phyloP scores from a whole-genome alignment of 2,888 invertebrate species.

The Epistrophella euchroma region DNA sequence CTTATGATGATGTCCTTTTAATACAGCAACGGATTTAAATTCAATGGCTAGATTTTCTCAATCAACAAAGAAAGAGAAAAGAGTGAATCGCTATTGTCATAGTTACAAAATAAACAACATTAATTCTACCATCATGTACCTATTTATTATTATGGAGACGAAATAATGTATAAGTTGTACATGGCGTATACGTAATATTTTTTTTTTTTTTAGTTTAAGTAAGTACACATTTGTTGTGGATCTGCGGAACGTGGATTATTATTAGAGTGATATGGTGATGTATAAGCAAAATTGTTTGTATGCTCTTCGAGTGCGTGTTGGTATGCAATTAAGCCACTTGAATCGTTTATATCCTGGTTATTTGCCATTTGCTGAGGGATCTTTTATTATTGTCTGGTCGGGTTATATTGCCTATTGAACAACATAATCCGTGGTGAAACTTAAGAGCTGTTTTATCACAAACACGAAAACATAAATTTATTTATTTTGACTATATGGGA shows the following conservation, averaged over 20 bases:
- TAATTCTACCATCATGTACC: constrained; percentile 9
- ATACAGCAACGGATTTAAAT: background rate
- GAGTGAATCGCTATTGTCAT: constrained; percentile 52
- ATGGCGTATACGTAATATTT: constrained; percentile 58
- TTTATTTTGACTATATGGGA: background rate
- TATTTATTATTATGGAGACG: constrained; percentile 10
- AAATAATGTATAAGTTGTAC: background rate
- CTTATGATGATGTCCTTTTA: constrained; percentile 16
- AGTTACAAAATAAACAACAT: constrained; percentile 66
- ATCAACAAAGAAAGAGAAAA: background rate
- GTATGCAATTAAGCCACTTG: constrained; percentile 65
- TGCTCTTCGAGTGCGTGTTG: constrained; percentile 58
- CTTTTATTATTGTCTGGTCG: constrained; percentile 59
- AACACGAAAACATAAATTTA: background rate
- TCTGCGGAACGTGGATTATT: too few relatives aligned
- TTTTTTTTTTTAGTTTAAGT: constrained; percentile 42
- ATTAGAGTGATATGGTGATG: constrained; percentile 41
- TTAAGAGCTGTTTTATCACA: constrained; percentile 11
- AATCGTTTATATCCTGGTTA: constrained; percentile 64
- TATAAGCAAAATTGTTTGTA: constrained; percentile 10
- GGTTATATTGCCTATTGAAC: constrained; percentile 66
- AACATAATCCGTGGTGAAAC: constrained; percentile 55
- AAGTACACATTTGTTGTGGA: constrained; percentile 37
- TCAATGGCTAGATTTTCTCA: constrained; percentile 6
- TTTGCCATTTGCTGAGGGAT: constrained; percentile 50